phyloP scores from a whole-genome alignment of 2,888 invertebrate genomes.

The Sympetrum striolatum region DNA sequence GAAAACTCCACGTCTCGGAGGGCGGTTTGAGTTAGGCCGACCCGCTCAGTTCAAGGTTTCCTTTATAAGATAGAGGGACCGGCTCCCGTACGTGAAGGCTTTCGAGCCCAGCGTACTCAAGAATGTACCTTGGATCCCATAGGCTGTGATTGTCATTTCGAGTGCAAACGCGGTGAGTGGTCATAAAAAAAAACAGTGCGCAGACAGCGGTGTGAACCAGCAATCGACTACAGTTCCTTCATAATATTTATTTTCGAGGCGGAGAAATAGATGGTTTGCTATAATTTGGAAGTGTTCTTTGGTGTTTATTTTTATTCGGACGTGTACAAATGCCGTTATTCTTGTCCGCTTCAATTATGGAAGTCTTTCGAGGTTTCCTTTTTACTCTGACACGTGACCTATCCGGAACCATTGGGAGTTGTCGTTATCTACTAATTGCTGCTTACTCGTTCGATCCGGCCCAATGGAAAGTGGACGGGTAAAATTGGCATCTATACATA shows the following conservation, averaged over 20 bases:
- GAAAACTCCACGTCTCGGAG: background rate
- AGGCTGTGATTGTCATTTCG: conserved; percentile 42
- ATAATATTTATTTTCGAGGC: conserved; percentile 19
- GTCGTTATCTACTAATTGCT: background rate
- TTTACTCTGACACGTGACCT: background rate
- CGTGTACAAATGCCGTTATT: background rate
- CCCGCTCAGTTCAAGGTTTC: background rate
- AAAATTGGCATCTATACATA: background rate
- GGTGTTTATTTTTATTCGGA: background rate
- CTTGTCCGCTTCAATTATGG: background rate
- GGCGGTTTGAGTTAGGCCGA: background rate
- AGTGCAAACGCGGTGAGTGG: conserved; percentile 20
- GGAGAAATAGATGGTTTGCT: background rate
- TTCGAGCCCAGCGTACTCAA: background rate
- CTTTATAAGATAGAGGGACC: background rate
- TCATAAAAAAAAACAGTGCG: background rate
- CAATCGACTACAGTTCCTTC: conserved; percentile 40
- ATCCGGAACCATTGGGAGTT: conserved; percentile 14
- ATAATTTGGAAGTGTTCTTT: conserved; percentile 11
- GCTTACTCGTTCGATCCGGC: background rate
- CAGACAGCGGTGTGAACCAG: conserved; percentile 28
- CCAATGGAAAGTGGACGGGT: background rate
- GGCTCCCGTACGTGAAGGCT: background rate
- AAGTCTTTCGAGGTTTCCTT: background rate
- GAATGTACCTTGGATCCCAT: background rate